Percentiles rank a stretch among this genome's conserved stretches.
Evolutionary conservation across 2,113 vertebrate species (phyloP).

Genomic region (Piprites chloris): DNA sequence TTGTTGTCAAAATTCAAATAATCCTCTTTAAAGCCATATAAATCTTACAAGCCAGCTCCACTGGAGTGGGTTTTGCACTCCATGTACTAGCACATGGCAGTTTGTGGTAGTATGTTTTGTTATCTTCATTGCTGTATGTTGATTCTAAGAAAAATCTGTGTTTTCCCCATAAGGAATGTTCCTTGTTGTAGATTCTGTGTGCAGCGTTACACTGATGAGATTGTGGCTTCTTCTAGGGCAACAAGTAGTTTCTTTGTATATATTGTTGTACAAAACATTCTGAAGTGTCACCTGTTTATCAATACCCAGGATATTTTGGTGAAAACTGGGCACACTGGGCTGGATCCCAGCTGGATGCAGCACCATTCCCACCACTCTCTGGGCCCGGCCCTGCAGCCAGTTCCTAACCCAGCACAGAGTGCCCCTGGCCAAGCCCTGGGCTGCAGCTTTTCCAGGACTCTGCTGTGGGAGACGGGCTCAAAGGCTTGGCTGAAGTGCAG

Average conservation of each 20-base stretch:
- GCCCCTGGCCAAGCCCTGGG: too few relatives aligned
- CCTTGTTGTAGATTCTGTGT: not conserved
- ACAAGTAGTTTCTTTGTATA: not conserved
- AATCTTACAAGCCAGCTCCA: not conserved
- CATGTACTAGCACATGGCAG: not conserved
- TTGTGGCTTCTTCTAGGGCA: not conserved
- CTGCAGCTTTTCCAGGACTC: too few relatives aligned
- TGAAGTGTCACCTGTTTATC: not conserved
- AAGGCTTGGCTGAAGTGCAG: too few relatives aligned
- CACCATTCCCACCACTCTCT: too few relatives aligned
- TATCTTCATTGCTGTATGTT: not conserved
- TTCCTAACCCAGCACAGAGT: too few relatives aligned
- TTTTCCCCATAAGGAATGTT: not conserved
- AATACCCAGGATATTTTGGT: not conserved
- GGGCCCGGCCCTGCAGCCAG: too few relatives aligned
- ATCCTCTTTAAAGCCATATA: not conserved
- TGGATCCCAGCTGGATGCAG: not conserved
- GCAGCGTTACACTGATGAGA: not conserved
- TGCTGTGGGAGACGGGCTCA: too few relatives aligned
- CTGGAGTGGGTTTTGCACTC: not conserved
- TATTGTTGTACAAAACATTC: not conserved
- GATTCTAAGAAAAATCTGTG: not conserved
- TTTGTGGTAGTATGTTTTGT: not conserved
- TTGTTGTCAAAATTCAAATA: not conserved
- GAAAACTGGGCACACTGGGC: not conserved